Percentiles rank a stretch among this genome's conserved stretches.
Conservation (phyloP, 2,888 invertebrate species). For the Taphrorychus bicolor region DNA sequence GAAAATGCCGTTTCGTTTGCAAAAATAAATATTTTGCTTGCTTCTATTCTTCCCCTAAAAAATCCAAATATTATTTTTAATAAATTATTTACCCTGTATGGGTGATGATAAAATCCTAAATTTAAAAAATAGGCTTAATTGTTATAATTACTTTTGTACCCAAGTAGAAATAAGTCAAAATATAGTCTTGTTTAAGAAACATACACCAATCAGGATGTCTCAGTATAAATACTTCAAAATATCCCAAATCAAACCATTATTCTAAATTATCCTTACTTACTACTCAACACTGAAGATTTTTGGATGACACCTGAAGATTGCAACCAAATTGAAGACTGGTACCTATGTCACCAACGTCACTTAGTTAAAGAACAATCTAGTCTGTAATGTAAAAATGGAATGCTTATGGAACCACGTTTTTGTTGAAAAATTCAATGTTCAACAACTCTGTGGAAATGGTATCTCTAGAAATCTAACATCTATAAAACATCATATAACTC, state of each 20-base stretch:
- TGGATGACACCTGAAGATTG: neutral
- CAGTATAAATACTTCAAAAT: neutral
- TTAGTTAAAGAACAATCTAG: neutral
- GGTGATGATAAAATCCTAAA: too few relatives aligned
- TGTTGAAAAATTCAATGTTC: neutral
- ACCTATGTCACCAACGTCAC: neutral
- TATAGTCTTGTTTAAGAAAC: neutral
- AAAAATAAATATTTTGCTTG: neutral
- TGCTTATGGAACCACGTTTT: neutral
- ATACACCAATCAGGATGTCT: neutral
- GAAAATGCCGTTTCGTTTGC: too few relatives aligned
- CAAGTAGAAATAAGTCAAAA: neutral
- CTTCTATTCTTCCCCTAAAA: neutral
- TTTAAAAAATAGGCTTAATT: neutral
- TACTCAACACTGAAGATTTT: neutral
- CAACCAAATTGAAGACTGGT: neutral
- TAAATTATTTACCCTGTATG: too few relatives aligned
- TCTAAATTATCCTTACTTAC: neutral
- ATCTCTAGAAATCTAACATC: neutral
- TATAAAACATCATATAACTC: neutral
- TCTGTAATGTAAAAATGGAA: neutral
- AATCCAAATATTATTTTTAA: too few relatives aligned
- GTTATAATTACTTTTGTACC: neutral
- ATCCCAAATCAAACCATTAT: neutral
- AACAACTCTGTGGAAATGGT: neutral